Evolutionary conservation across 2,888 invertebrate genomes (phyloP).

Genomic region (Temnothorax ravouxi): DNA sequence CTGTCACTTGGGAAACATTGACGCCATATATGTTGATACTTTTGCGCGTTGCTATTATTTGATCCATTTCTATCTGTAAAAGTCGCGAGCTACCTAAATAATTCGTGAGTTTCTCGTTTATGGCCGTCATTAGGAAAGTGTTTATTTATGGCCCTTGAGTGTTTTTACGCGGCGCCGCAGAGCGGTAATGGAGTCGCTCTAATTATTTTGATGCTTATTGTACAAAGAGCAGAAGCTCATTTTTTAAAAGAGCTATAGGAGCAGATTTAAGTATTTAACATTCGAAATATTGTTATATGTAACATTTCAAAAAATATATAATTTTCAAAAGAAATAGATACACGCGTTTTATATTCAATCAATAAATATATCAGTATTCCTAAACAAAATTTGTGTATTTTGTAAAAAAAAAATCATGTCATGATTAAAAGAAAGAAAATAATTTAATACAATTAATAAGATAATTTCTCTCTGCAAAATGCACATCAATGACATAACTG

Average conservation of each 20-base stretch:
- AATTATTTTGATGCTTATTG: slow-evolving; percentile 13
- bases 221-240: not conserved
- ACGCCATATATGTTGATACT: not conserved
- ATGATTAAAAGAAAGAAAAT: too few species aligned
- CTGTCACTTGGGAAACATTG: not conserved
- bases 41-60: not conserved
- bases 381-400: not conserved
- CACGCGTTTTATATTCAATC: not conserved
- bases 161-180: not conserved
- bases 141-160: slow-evolving; percentile 1
- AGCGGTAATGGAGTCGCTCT: slow-evolving; percentile 4
- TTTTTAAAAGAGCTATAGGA: not conserved
- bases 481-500: not conserved
- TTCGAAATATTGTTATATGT: not conserved
- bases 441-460: not conserved
- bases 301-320: too few species aligned
- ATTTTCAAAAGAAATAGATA: not conserved
- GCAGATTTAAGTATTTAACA: not conserved
- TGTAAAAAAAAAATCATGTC: not conserved
- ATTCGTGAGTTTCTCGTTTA: not conserved
- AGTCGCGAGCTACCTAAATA: not conserved
- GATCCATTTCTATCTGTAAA: not conserved
- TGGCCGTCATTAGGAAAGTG: not conserved
- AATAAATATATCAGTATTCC: not conserved
- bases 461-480: not conserved